Percentiles rank a stretch among this genome's conserved stretches.
These are phyloP conservation scores for Labeo calbasu DNA, from an alignment of 2,797 vertebrate genomes.

Conservation along the genomic window DNA sequence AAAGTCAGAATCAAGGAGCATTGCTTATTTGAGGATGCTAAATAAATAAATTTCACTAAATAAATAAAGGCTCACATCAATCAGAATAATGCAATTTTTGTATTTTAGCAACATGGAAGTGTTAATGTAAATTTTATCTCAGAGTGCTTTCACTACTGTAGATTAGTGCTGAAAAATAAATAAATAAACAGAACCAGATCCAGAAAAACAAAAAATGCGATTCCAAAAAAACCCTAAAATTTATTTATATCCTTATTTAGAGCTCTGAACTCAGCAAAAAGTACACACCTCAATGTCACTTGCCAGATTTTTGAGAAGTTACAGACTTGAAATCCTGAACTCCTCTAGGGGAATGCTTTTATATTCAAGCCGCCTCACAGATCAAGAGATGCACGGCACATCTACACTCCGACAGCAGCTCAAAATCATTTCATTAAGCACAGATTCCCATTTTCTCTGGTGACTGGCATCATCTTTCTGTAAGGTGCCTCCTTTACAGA, in stretches of 20 bases:
- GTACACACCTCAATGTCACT: constrained; percentile 28
- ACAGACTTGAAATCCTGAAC: constrained; percentile 32
- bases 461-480: background rate
- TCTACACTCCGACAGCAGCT: background rate
- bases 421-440: constrained; percentile 17
- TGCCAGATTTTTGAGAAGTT: constrained; percentile 21
- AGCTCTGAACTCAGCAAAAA: constrained; percentile 19
- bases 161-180: background rate
- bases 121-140: constrained; percentile 20
- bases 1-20: constrained; percentile 43
- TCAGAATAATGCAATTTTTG: constrained; percentile 23
- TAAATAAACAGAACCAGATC: background rate
- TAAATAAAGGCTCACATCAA: constrained; percentile 36
- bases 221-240: background rate
- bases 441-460: background rate
- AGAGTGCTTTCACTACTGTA: background rate
- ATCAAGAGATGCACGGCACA: constrained; percentile 25
- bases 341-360: constrained; percentile 25
- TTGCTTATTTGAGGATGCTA: constrained; percentile 21
- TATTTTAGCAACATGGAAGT: constrained; percentile 10
- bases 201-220: background rate
- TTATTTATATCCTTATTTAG: constrained; percentile 14
- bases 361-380: constrained; percentile 18
- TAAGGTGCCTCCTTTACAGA: background rate
- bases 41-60: constrained; percentile 35